phyloP scores from a whole-genome alignment of 2,113 vertebrate genomes.

The Lanius ludovicianus region DNA sequence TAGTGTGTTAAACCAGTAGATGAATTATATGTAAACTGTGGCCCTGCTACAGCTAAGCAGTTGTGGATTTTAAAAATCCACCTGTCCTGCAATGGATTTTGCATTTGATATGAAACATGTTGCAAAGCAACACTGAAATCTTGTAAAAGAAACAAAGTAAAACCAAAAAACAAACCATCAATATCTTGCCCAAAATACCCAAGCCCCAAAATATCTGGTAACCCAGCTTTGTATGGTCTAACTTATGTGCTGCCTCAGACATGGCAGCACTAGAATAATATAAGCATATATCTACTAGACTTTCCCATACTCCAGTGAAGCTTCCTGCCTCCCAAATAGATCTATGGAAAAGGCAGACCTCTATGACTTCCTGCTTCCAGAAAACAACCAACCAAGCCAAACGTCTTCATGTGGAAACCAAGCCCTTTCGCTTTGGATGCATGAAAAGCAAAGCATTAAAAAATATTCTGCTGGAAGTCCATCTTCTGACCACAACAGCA shows the following conservation, averaged over 20 bases:
- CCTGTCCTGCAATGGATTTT: neutral
- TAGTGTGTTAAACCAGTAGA: neutral
- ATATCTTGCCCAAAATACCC: neutral
- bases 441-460: neutral
- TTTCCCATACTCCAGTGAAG: neutral
- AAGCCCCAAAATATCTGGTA: neutral
- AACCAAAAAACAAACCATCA: neutral
- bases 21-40: neutral
- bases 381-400: neutral
- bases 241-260: neutral
- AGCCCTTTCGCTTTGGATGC: neutral
- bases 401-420: neutral
- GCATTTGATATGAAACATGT: neutral
- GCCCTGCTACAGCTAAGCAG: neutral
- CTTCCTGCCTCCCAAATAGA: neutral
- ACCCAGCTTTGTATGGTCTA: neutral
- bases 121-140: neutral
- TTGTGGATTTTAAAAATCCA: neutral
- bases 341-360: neutral
- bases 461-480: neutral
- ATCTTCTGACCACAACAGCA: fast-evolving
- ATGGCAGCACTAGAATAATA: neutral
- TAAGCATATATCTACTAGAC: neutral
- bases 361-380: neutral
- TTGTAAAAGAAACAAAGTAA: neutral